Percentiles rank a stretch among this genome's conserved stretches.
Conservation (phyloP, 2,888 invertebrate genomes). For the Agonopterix heracliana region DNA sequence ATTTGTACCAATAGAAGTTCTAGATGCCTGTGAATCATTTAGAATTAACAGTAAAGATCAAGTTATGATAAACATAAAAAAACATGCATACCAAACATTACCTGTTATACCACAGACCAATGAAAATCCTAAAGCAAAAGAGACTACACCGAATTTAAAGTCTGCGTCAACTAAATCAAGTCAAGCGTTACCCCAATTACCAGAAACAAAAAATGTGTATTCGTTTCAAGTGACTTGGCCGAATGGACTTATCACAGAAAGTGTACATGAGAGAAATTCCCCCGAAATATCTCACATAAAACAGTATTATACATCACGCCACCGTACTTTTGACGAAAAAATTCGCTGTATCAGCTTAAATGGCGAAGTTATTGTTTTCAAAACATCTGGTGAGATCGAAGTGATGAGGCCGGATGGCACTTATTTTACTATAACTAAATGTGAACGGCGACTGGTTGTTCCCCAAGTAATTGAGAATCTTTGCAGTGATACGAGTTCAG, state of each 20-base stretch:
- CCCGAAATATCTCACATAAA: constrained; percentile 53
- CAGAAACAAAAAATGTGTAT: constrained; percentile 37
- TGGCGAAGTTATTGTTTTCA: constrained; percentile 62
- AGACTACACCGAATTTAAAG: not conserved
- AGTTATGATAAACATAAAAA: constrained; percentile 51
- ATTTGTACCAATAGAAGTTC: constrained; percentile 23
- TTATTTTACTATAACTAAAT: constrained; percentile 47
- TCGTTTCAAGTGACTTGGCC: constrained; percentile 59
- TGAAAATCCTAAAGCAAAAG: not conserved
- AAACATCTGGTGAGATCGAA: constrained; percentile 40
- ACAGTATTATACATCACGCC: constrained; percentile 36
- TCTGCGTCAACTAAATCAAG: not conserved
- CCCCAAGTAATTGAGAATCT: constrained; percentile 26
- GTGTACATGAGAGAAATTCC: constrained; percentile 47
- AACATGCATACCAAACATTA: constrained; percentile 33
- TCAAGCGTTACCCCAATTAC: not conserved
- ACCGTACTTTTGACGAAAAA: constrained; percentile 37
- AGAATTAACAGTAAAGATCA: constrained; percentile 51
- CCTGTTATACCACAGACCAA: not conserved
- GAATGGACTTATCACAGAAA: constrained; percentile 60
- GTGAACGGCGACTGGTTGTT: constrained; percentile 28
- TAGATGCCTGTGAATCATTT: constrained; percentile 50
- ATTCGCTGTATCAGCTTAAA: constrained; percentile 58
- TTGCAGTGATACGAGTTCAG: constrained; percentile 29
- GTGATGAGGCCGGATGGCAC: constrained; percentile 51